Percentiles rank a stretch among this genome's conserved stretches.
phyloP scores from a whole-genome alignment of 1,140 invertebrate species.

The Spodoptera litura region DNA sequence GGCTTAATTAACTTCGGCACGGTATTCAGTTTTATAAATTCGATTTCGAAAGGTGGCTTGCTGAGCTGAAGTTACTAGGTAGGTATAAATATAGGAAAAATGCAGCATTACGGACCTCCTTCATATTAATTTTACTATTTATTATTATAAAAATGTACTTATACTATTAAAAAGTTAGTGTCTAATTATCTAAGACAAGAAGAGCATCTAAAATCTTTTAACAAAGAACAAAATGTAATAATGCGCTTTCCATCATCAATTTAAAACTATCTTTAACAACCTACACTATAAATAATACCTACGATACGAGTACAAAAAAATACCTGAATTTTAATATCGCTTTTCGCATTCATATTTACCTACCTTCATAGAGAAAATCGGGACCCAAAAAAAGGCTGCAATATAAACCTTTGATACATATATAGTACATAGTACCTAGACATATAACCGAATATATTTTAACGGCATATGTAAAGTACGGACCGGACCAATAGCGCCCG shows the following conservation, averaged over 20 bases:
- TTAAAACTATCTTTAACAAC: too few species aligned
- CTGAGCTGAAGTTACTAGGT: neutral
- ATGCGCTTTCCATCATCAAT: too few species aligned
- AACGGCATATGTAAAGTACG: slow-evolving; percentile 40
- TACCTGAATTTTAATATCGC: slow-evolving; percentile 1
- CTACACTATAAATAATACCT: too few species aligned
- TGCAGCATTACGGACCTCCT: neutral
- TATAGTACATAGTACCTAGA: slow-evolving; percentile 2
- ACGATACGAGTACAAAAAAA: neutral
- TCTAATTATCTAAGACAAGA: too few species aligned
- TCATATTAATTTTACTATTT: neutral
- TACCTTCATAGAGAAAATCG: neutral
- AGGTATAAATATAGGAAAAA: neutral
- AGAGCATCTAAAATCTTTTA: too few species aligned
- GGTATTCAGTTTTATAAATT: slow-evolving; percentile 60
- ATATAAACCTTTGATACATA: neutral
- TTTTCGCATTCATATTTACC: neutral
- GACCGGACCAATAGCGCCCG: slow-evolving; percentile 29
- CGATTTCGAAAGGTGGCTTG: slow-evolving; percentile 43
- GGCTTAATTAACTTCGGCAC: slow-evolving; percentile 61
- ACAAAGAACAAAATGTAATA: too few species aligned
- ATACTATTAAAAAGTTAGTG: too few species aligned
- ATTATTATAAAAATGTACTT: too few species aligned
- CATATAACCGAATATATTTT: slow-evolving; percentile 27
- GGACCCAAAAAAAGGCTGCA: neutral